A percentile compares a stretch with the other conserved stretches of the same genome.
These are phyloP conservation scores for Centruroides sculpturatus DNA, from an alignment of 1,140 invertebrate species.

Conservation along the genomic window DNA sequence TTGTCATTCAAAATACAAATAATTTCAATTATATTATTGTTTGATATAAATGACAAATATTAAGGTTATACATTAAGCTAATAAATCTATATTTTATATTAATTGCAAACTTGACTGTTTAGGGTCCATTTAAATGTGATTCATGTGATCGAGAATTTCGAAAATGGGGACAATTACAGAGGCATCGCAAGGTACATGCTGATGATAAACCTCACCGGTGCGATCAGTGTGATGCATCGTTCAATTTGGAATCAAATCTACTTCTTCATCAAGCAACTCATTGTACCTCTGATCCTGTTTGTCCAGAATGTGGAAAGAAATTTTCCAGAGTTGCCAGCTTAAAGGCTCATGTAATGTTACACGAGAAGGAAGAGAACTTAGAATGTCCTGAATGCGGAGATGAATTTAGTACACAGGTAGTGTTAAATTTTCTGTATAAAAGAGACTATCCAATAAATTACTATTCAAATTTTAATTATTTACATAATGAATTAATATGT, in stretches of 20 bases:
- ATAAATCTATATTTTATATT: too few species aligned
- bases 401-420: constrained; percentile 47
- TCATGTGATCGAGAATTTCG: constrained; percentile 39
- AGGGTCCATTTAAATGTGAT: constrained; percentile 37
- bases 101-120: background rate
- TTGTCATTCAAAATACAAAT: too few species aligned
- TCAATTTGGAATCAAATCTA: constrained; percentile 46
- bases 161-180: constrained; percentile 36
- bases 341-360: constrained; percentile 51
- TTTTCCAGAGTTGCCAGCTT: constrained; percentile 51
- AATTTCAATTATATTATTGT: too few species aligned
- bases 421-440: too few species aligned
- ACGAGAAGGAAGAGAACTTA: constrained; percentile 50
- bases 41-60: too few species aligned
- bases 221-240: constrained; percentile 41
- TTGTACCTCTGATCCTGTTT: constrained; percentile 34
- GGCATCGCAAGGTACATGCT: constrained; percentile 39
- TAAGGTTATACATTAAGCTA: too few species aligned
- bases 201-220: constrained; percentile 48
- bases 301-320: constrained; percentile 47
- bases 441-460: too few species aligned
- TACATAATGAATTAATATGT: too few species aligned
- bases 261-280: constrained; percentile 46
- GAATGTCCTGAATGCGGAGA: constrained; percentile 52
- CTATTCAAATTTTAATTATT: too few species aligned